phyloP scores from a whole-genome alignment of 2,113 vertebrate species.

The Furnarius figulus region DNA sequence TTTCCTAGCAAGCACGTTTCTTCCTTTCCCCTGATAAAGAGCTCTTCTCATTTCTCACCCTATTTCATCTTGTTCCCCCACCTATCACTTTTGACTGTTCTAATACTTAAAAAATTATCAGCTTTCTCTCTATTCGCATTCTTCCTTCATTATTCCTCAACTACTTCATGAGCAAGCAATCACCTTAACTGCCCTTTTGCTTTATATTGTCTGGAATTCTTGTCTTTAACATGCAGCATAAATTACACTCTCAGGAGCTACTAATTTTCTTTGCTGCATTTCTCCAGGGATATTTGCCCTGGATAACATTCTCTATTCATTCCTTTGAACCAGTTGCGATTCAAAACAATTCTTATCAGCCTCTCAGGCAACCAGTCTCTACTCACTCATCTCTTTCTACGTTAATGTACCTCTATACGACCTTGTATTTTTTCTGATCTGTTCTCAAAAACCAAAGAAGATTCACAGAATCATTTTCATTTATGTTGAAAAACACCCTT shows the following conservation, averaged over 20 bases:
- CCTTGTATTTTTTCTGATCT: neutral
- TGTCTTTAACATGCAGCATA: neutral
- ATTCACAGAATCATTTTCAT: neutral
- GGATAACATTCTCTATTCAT: neutral
- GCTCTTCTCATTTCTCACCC: neutral
- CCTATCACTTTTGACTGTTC: neutral
- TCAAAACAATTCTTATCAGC: neutral
- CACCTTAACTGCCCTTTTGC: neutral
- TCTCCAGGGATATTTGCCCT: neutral
- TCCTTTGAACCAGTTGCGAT: neutral
- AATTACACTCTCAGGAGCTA: neutral
- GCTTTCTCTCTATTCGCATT: neutral
- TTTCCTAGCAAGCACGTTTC: neutral
- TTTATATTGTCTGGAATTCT: neutral
- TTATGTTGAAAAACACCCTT: neutral
- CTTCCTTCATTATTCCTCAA: neutral
- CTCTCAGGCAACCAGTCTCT: neutral
- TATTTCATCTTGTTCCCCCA: neutral
- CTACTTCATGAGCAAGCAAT: neutral
- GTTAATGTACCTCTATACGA: neutral
- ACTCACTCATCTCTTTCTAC: neutral
- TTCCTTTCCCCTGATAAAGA: rapidly evolving
- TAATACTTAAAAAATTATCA: neutral
- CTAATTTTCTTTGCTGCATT: neutral
- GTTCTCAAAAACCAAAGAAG: neutral